Conservation (phyloP, 2,888 invertebrate species). For the Drosophila cyrtoloma region DNA sequence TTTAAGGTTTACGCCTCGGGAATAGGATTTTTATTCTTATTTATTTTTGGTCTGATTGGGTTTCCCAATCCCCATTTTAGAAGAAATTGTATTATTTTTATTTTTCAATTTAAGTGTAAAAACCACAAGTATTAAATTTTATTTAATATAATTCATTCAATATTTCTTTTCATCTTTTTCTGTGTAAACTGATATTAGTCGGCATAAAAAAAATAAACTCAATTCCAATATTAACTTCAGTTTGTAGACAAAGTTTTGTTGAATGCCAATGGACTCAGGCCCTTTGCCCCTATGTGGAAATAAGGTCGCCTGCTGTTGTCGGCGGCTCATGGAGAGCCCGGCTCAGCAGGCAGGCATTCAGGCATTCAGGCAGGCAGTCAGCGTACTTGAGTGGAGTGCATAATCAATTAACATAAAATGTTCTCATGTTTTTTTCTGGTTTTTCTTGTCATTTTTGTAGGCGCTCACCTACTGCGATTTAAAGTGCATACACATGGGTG, state of each 20-base stretch:
- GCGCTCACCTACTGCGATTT: slow-evolving; percentile 98
- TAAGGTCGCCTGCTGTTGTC: slow-evolving; percentile 38
- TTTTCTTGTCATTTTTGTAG: slow-evolving; percentile 82
- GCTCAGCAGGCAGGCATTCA: slow-evolving; percentile 1
- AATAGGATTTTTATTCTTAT: too few species aligned
- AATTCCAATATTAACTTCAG: neutral
- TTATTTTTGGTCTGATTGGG: neutral
- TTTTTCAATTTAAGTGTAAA: neutral
- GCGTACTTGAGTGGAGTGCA: slow-evolving; percentile 33
- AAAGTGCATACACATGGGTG: slow-evolving; percentile 96
- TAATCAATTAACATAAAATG: slow-evolving; percentile 59
- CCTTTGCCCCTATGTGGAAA: neutral
- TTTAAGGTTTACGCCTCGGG: neutral
- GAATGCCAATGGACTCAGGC: neutral
- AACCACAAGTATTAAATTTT: neutral
- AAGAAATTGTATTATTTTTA: neutral
- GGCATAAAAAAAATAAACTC: neutral
- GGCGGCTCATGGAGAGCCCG: slow-evolving; percentile 1
- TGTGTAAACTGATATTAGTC: neutral
- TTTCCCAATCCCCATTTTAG: neutral
- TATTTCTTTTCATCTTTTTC: neutral
- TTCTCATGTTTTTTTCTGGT: neutral
- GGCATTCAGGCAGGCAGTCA: slow-evolving; percentile 5
- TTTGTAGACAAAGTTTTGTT: neutral
- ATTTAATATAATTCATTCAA: neutral